phyloP scores from a whole-genome alignment of 2,113 vertebrate genomes.

The Symphodus melops region DNA sequence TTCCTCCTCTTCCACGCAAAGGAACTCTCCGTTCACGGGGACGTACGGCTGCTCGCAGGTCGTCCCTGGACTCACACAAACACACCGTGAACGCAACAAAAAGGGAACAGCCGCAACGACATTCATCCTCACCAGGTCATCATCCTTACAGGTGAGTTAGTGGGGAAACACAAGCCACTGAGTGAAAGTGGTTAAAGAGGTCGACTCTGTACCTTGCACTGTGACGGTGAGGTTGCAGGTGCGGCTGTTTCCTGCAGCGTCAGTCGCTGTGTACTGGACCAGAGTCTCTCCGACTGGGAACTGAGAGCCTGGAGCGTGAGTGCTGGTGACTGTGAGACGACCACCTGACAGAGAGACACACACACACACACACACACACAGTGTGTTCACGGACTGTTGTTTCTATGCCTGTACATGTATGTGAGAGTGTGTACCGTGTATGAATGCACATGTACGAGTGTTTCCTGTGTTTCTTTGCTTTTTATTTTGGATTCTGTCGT shows the following conservation, averaged over 20 bases:
- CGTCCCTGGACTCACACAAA: constrained; percentile 81
- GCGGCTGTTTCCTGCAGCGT: constrained; percentile 92
- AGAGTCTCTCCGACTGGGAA: constrained; percentile 91
- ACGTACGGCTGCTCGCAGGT: constrained; percentile 91
- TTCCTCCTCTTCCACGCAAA: constrained; percentile 84
- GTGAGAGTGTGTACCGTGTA: too few species aligned
- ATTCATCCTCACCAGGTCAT: too few species aligned
- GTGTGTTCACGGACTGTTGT: too few species aligned
- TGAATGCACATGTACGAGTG: too few species aligned
- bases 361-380: too few species aligned
- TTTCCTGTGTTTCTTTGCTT: too few species aligned
- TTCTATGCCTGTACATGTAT: too few species aligned
- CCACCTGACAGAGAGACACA: constrained; percentile 78
- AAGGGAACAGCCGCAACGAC: too few species aligned
- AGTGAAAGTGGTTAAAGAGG: too few species aligned
- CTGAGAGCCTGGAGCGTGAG: constrained; percentile 86
- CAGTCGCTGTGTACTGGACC: constrained; percentile 89
- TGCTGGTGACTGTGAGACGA: constrained; percentile 85
- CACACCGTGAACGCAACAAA: neutral
- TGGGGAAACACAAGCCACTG: too few species aligned
- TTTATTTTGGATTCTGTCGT: too few species aligned
- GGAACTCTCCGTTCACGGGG: constrained; percentile 91
- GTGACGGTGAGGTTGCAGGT: constrained; percentile 91
- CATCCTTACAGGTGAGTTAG: too few species aligned
- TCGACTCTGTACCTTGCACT: constrained; percentile 86